Evolutionary conservation across 2,797 vertebrate genomes (phyloP).

Genomic region (Pelochelys cantorii): DNA sequence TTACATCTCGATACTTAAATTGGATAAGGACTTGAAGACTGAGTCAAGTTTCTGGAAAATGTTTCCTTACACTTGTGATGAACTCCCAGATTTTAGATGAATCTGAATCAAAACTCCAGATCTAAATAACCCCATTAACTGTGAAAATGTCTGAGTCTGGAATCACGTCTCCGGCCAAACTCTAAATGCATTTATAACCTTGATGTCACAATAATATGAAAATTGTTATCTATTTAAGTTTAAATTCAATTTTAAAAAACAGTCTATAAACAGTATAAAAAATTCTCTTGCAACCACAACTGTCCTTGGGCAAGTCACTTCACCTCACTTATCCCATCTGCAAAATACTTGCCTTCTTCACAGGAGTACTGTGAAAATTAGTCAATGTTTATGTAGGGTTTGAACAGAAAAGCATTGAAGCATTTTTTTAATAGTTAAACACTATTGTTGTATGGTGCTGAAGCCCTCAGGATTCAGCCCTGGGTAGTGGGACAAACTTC

Average conservation of each 20-base stretch:
- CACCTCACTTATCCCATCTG: neutral
- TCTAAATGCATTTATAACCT: neutral
- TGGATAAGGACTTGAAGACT: neutral
- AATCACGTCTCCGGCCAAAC: neutral
- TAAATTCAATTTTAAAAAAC: neutral
- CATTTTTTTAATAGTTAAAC: neutral
- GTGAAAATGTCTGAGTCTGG: neutral
- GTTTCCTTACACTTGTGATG: neutral
- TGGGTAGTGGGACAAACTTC: no score
- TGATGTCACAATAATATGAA: neutral
- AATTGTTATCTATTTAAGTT: neutral
- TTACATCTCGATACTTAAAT: neutral
- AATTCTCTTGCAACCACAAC: neutral
- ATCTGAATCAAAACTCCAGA: neutral
- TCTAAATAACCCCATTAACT: neutral
- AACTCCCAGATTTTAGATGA: neutral
- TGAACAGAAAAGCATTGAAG: neutral
- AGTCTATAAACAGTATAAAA: neutral
- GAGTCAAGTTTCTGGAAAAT: neutral
- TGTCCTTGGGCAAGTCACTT: neutral
- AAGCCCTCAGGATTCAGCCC: no score
- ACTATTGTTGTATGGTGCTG: neutral
- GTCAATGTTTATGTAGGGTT: neutral
- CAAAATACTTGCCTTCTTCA: neutral
- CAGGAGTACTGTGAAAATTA: neutral